Base-by-base conservation (phyloP, 2,113 vertebrate species). In the Eudyptes chrysolophus region DNA sequence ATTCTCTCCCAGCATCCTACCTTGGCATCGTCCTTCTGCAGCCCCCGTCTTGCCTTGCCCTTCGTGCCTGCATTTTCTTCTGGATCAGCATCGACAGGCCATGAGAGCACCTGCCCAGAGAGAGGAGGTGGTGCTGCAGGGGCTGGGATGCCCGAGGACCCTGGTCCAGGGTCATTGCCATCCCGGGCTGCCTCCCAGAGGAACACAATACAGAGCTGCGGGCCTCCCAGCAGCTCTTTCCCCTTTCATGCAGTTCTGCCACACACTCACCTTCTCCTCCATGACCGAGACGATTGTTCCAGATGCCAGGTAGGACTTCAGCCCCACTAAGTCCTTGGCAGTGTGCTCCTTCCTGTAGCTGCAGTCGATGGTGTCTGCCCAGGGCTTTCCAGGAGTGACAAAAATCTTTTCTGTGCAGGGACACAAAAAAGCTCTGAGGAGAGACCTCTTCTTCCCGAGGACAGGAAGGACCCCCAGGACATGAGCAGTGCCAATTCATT, bases 211-310 rank as follows among this genome's bases (percentile, higher is more conserved):
- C 30, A 46, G 40, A 46, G 40, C 40, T 79, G 62, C 88, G 29
- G 26, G n/a, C 21, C 27, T 74, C 62, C 36, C 88, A 74, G 40
- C 48, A 81, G 69, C 69, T 77, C 6, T 38, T 77, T 44, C 54
- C 42, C 40, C 42, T 61, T 68, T 51, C 20, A 32, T 4, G 51
- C 36, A 46, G 26, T 20, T 9, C 3, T 9, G 21, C 40, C 66
- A 49, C 5, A 14, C 14, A 1, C 54, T 76, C 89, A 99, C 99
- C 99, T 99, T 99, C 95, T 99, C 98, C 92, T 99, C 98, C 70
- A 98, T 94, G 5, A 99, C 83, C 0, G 97, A 96, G 24, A 99
- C 66, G 0, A n/a, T 64, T 0, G 98, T 98, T 60, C 99, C 99
- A 6, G 76, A 75, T 7, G 87, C 94, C 92, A 99, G 95, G 87